Base-by-base conservation (phyloP, 2,888 invertebrate species). In the Diachrysia chrysitis region DNA sequence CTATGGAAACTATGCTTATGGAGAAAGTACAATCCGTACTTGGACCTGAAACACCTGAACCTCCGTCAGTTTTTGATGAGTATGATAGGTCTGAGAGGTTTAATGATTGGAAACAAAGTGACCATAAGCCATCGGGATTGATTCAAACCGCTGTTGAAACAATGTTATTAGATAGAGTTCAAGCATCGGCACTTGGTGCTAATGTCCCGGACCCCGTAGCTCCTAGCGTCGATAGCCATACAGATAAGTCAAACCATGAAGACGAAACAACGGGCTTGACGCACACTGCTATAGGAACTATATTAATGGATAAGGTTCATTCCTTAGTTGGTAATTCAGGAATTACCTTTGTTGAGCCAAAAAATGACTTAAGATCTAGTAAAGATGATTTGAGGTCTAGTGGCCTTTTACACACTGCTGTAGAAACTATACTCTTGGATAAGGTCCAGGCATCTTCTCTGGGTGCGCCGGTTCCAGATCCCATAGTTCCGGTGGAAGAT, bases 1-100 rank as follows among this genome's bases (percentile, higher is more conserved):
- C 96, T 14, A 93, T 96, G 89, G 93, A 94, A 79, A 95, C 95
- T 19, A 96, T 96, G 69, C 86, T 96, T 6, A 93, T 96, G 84
- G 96, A 96, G 76, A 95, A 92, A 82, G 94, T 95, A 1, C 95
- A 93, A 57, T 87, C 90, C 14, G 75, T 93, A 55, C 85, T 93
- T 21, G 85, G 90, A 58, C 91, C 92, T 35, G 81, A 84, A 48
- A 87, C 92, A 19, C 87, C 90, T 6, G 85, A 85, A 62, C 80
- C 82, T 4, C 54, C 73, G 12, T 78, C 76, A 53, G 80, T 76
- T n/a, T 83, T 81, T 57, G 83, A 82, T 59, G 70, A 79, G 63
- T 61, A 69, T 62, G 76, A 79, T 17, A 76, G 74, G 66, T 68
- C 70, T 7, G 10, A 32, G 17, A 61, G 59, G 60, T 54, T 51